Evolutionary conservation across 2,888 invertebrate genomes (phyloP), one percentile per base, ranked within the genome.

Genomic region (Aspidiotus destructor): DNA sequence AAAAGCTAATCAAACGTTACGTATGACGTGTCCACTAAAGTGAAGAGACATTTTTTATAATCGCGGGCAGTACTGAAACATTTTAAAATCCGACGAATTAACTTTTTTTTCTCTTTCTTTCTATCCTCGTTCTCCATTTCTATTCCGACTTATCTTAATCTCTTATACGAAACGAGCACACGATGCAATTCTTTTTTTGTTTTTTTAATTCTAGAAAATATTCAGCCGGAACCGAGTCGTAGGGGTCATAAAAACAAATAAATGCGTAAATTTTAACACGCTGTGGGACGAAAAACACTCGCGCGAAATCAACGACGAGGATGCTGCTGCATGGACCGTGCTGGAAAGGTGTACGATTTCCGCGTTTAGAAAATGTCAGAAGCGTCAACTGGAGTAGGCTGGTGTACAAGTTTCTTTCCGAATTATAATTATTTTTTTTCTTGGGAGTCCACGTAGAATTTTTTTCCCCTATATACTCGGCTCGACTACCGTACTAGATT

Each of bases 161-260:
- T 48, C 48, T 11, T 48, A 28, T 28, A 28, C 28, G 5, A 28
- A 28, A 28, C 28, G 28, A 28, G 28, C 28, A 28, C 28, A 28
- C 28, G 28, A 28, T 28, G 28, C 28, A 28, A 28, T 28, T 28
- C 28, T 28, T 28, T 28, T 28, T 28, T 28, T 28, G 1, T 48
- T 48, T 48, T 48, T 48, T n/a, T 48, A 13, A 11, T n/a, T 48
- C 48, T 11, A 48, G 48, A 48, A 28, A n/a, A 48, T 48, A 48
- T 48, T 48, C 48, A 48, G 48, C 48, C 48, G 48, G 48, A 48
- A 48, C 48, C 48, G 48, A 48, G 48, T 48, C 48, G n/a, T n/a
- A 11, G 48, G n/a, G 48, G 48, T 48, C 48, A n/a, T 48, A 48
- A 48, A 48, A 48, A 48, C 11, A n/a, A 48, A 48, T 11, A 48